phyloP scores from a whole-genome alignment of 2,113 vertebrate genomes.

The Lonchura striata region DNA sequence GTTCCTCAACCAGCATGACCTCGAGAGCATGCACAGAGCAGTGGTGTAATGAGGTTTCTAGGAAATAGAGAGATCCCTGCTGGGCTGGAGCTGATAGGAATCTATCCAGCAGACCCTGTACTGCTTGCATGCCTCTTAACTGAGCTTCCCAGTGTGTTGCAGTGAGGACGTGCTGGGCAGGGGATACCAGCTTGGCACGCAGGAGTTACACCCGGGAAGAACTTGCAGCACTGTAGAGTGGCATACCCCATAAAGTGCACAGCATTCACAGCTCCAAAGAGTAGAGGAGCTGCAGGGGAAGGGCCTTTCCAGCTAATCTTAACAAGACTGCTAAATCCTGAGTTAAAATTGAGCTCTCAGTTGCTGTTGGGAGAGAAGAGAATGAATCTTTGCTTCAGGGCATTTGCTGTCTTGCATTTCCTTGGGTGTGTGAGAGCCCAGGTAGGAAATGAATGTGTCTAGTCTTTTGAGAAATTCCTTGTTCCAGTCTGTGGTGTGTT shows the following conservation, averaged over 20 bases:
- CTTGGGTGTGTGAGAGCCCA: background rate
- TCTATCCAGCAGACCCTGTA: background rate
- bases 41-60: background rate
- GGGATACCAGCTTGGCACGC: background rate
- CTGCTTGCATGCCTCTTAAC: background rate
- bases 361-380: slow-evolving; percentile 14
- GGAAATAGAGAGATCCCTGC: background rate
- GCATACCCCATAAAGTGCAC: rapidly evolving
- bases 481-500: background rate
- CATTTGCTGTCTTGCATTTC: background rate
- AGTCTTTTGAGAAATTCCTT: background rate
- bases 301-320: background rate
- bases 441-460: background rate
- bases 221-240: background rate
- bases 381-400: background rate
- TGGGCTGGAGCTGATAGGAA: background rate
- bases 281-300: background rate
- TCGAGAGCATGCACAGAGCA: background rate
- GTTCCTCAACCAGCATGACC: background rate
- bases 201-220: background rate
- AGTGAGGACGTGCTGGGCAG: background rate
- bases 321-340: background rate
- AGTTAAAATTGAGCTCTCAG: background rate
- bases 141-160: background rate
- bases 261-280: background rate